Evolutionary conservation across 2,888 invertebrate species (phyloP).

Genomic region (Lymantria dispar): DNA sequence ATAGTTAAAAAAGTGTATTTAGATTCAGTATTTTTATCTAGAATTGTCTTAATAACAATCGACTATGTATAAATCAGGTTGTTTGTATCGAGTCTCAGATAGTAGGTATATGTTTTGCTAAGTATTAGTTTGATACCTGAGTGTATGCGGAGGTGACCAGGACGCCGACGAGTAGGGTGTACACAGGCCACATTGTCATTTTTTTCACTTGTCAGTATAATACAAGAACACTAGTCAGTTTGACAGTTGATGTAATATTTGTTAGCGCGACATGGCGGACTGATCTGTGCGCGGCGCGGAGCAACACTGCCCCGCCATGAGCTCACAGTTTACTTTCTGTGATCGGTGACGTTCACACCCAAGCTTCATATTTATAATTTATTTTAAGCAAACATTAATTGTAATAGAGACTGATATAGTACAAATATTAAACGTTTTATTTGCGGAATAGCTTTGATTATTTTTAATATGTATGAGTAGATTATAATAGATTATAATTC

Average conservation of each 20-base stretch:
- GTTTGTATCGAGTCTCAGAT: conserved; percentile 11
- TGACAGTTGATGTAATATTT: conserved; percentile 40
- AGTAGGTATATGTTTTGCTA: conserved; percentile 2
- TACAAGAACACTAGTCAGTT: conserved; percentile 42
- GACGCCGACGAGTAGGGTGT: conserved; percentile 52
- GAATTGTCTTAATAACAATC: not conserved
- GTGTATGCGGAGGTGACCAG: conserved; percentile 54
- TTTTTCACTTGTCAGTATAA: conserved; percentile 35
- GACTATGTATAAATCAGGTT: not conserved
- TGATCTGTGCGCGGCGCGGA: conserved; percentile 62
- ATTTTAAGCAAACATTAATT: not conserved
- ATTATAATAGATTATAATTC: too few species aligned
- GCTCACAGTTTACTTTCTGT: conserved; percentile 75
- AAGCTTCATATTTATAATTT: not conserved
- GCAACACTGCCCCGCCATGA: conserved; percentile 61
- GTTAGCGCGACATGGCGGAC: conserved; percentile 67
- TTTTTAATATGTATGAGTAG: too few species aligned
- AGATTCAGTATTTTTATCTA: not conserved
- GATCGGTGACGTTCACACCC: conserved; percentile 58
- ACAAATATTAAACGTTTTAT: too few species aligned
- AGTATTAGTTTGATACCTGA: conserved; percentile 50
- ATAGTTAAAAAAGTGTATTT: too few species aligned
- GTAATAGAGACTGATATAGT: too few species aligned
- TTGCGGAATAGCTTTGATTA: too few species aligned
- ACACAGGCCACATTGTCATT: conserved; percentile 59